Evolutionary conservation across 2,113 vertebrate genomes (phyloP), one percentile per base, ranked within the genome.

Genomic region (Podarcis raffonei): DNA sequence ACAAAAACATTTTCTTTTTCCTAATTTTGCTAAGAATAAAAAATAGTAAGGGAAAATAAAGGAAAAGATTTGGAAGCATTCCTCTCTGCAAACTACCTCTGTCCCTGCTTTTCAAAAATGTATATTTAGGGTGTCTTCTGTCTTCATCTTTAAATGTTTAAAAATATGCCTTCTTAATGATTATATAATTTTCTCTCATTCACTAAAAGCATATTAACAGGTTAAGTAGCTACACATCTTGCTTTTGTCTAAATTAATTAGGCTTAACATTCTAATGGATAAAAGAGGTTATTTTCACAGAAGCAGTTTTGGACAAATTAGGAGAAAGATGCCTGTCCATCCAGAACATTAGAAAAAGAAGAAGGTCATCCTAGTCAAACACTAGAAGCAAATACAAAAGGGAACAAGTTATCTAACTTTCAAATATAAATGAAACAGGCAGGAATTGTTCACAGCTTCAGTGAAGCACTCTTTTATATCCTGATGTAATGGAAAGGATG

Each of bases 381-480:
- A 30, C 77, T 72, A 32, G 48, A 74, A 87, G 81, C 48, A 62
- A 87, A 65, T 81, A 88, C 37, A 83, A 81, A 82, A 59, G 65
- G 27, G 27, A 82, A 83, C 71, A 83, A 48, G 71, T 76, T 83
- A 83, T 76, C 35, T 82, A 82, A 65, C 79, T 35, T 75, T 82
- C 35, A 62, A n/a, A 62, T 75, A 88, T 82, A 88, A 88, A 88
- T 88, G 79, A 82, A 87, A 18, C 12, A 75, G 57, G 27, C 35
- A 88, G 23, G 79, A 80, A 82, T 48, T 88, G 69, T 74, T 87
- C 86, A 80, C 30, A 32, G 76, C 39, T 35, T 87, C 39, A 83
- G 53, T 65, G 69, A 75, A 82, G 69, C 35, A 65, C 37, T 53
- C 65, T 88, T 83, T 88, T 83, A 48, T 83, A 88, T 87, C 79